These are phyloP conservation scores for Miichthys miiuy DNA, from an alignment of 2,797 vertebrate genomes.

Conservation along the genomic window DNA sequence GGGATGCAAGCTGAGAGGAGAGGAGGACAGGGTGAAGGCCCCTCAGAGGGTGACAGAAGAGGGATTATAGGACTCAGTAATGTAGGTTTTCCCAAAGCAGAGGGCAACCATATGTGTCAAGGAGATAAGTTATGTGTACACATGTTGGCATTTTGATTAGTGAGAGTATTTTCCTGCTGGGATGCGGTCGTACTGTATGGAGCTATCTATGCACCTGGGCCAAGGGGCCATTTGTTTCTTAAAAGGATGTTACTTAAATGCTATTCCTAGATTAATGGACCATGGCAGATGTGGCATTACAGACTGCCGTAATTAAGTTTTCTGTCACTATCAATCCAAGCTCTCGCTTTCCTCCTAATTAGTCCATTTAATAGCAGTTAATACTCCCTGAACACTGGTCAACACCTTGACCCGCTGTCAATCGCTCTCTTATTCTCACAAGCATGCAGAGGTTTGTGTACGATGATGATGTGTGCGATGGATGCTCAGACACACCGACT, in stretches of 20 bases:
- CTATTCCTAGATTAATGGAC: slow-evolving; percentile 55
- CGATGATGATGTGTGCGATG: not conserved
- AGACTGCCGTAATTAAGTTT: slow-evolving; percentile 69
- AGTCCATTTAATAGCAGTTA: slow-evolving; percentile 56
- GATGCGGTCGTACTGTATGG: not conserved
- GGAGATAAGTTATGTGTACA: slow-evolving; percentile 43
- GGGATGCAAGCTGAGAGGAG: slow-evolving; percentile 23
- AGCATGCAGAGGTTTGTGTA: slow-evolving; percentile 15
- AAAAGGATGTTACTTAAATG: slow-evolving; percentile 28
- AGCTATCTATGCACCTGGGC: slow-evolving; percentile 34
- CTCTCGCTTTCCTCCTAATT: slow-evolving; percentile 45
- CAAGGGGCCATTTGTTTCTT: slow-evolving; percentile 5
- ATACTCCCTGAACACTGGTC: slow-evolving; percentile 43
- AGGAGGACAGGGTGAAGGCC: slow-evolving; percentile 15
- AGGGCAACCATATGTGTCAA: slow-evolving; percentile 37
- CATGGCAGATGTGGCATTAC: slow-evolving; percentile 23
- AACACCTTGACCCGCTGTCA: slow-evolving; percentile 44
- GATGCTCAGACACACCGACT: not conserved
- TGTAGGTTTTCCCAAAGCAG: slow-evolving; percentile 38
- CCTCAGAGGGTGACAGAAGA: slow-evolving; percentile 14
- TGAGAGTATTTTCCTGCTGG: slow-evolving; percentile 9
- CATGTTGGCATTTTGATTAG: slow-evolving; percentile 45
- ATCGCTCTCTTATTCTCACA: slow-evolving; percentile 4
- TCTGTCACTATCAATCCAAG: slow-evolving; percentile 67
- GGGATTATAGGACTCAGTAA: slow-evolving; percentile 49